Conservation (phyloP, 2,113 vertebrate species). For the Indri indri region DNA sequence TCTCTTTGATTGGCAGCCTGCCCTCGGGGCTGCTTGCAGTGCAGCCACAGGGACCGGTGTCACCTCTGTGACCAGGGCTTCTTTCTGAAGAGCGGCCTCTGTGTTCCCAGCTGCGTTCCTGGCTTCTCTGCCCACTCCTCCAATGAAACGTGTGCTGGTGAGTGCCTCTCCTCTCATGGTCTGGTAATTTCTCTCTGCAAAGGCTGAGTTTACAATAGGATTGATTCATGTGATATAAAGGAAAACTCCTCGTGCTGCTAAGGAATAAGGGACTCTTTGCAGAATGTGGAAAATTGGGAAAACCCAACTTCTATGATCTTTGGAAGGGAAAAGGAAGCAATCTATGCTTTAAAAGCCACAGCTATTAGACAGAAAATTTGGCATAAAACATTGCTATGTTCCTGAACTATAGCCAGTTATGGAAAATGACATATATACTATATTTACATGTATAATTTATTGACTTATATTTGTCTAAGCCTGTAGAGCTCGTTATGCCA, state of each 20-base stretch:
- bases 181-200: background rate
- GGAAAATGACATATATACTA: background rate
- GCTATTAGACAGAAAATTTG: slow-evolving; percentile 27
- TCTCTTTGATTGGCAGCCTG: slow-evolving; percentile 84
- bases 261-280: background rate
- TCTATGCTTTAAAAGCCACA: background rate
- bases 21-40: slow-evolving; percentile 88
- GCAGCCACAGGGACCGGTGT: slow-evolving; percentile 84
- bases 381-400: background rate
- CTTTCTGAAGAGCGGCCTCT: slow-evolving; percentile 88
- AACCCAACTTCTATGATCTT: background rate
- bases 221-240: background rate
- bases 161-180: slow-evolving; percentile 6
- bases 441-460: background rate
- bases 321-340: background rate
- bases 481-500: background rate
- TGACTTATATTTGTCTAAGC: background rate
- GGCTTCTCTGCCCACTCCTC: slow-evolving; percentile 85
- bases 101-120: slow-evolving; percentile 88
- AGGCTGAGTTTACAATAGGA: background rate
- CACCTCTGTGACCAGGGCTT: slow-evolving; percentile 82
- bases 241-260: background rate
- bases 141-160: slow-evolving; percentile 90
- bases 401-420: background rate
- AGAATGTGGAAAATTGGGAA: background rate